Conservation (phyloP, 2,113 vertebrate species). For the Motacilla tschutschensis region DNA sequence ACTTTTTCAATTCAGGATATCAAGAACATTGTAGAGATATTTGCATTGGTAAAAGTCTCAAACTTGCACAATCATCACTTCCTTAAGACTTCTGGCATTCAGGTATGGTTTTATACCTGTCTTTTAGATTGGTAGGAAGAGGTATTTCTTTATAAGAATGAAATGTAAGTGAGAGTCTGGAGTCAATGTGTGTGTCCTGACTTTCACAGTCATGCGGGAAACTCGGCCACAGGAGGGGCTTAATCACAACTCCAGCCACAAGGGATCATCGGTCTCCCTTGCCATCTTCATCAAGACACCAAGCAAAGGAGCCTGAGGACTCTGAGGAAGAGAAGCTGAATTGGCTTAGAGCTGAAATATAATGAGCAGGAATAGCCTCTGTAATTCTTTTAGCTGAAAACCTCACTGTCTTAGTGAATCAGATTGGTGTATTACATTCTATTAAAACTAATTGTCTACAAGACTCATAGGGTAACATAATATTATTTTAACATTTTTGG, state of each 20-base stretch:
- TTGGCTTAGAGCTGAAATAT: constrained; percentile 45
- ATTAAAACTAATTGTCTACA: constrained; percentile 61
- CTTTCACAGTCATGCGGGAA: background rate
- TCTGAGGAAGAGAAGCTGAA: constrained; percentile 10
- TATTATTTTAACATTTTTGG: constrained; percentile 62
- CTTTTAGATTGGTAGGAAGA: background rate
- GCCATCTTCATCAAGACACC: background rate
- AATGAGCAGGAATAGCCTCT: constrained; percentile 33
- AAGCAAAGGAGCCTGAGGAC: constrained; percentile 27
- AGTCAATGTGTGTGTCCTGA: background rate
- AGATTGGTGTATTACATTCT: constrained; percentile 48
- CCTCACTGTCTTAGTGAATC: constrained; percentile 43
- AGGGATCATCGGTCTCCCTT: background rate
- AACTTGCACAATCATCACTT: background rate
- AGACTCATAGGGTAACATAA: constrained; percentile 60
- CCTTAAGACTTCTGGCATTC: background rate
- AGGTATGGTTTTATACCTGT: background rate
- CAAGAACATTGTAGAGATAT: background rate
- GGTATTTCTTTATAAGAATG: background rate
- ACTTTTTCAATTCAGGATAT: background rate
- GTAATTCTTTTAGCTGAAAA: constrained; percentile 50
- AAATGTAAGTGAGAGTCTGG: background rate
- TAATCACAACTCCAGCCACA: background rate
- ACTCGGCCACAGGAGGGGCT: background rate
- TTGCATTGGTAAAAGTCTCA: background rate